Evolutionary conservation across 2,888 invertebrate species (phyloP).

Genomic region (Steromphala cineraria): DNA sequence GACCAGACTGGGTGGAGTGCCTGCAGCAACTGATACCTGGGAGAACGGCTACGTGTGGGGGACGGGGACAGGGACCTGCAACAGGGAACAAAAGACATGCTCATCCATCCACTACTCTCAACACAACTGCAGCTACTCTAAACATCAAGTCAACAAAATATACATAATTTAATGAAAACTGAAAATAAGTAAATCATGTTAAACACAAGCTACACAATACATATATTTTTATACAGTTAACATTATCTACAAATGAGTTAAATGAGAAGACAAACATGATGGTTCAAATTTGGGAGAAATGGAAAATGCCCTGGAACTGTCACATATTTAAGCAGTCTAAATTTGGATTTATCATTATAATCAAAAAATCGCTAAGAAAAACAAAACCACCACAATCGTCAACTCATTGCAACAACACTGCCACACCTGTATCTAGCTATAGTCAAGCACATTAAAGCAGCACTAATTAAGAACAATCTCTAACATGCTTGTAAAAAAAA

Average conservation of each 20-base stretch:
- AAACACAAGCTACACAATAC: too few species aligned
- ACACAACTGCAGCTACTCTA: background rate
- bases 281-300: background rate
- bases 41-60: conserved; percentile 16
- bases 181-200: background rate
- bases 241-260: background rate
- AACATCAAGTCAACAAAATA: background rate
- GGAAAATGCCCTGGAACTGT: too few species aligned
- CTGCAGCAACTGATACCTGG: background rate
- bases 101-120: background rate
- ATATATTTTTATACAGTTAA: too few species aligned
- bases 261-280: background rate
- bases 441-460: too few species aligned
- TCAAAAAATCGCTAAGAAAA: too few species aligned
- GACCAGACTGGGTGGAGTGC: background rate
- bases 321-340: too few species aligned
- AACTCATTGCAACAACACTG: too few species aligned
- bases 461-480: too few species aligned
- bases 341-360: too few species aligned
- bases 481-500: too few species aligned
- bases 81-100: conserved; percentile 9
- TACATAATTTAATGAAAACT: background rate
- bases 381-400: too few species aligned
- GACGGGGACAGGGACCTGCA: conserved; percentile 18
- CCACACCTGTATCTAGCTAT: too few species aligned